Base-by-base conservation (phyloP, 2,113 vertebrate species). In the Perca flavescens region DNA sequence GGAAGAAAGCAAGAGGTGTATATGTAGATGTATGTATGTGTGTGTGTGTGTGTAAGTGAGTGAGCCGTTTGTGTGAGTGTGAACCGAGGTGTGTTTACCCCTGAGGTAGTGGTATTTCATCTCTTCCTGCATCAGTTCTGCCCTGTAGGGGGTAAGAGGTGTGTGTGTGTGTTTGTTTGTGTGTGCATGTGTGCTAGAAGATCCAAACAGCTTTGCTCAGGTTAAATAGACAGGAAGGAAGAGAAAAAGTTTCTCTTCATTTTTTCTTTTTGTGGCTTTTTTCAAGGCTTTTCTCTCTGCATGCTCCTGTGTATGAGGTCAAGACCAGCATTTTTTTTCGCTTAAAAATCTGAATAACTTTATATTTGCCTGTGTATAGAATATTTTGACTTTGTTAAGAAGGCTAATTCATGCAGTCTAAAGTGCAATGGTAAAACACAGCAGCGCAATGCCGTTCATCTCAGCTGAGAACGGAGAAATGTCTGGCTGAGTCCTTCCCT, bases 61-160 rank as follows among this genome's bases (percentile, higher is more conserved):
- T 46, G 80, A 72, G 68, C 7, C 12, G 86, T 69, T 67, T 79
- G 79, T 83, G 82, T 53, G 74, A 83, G 86, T 67, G 77, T 88
- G 84, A 92, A 88, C 72, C 36, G 79, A 92, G 90, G 90, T 94
- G 86, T 94, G 92, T 94, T 94, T 94, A 94, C 74, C 92, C 93
- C 92, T 91, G 87, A 93, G 91, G 93, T 87, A 77, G 70, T 90
- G 83, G 82, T 88, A 90, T 92, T 92, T 94, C 92, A 93, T 94
- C 93, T 94, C 85, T 79, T 90, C 87, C 88, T 86, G 91, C 90
- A 91, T 94, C 91, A 80, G 86, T 89, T 93, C 83, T 89, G 87
- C 86, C 91, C 91, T 91, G 82, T 76, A 84, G 91, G 89, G 85
- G 87, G 86, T 84, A 82, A 64, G 74, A 85, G 56, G 86, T 67